A percentile compares a stretch with the other conserved stretches of the same genome.
These are phyloP conservation scores for Phenganax stokvisi DNA, from an alignment of 92 coral and sea anemone species.

Conservation along the genomic window DNA sequence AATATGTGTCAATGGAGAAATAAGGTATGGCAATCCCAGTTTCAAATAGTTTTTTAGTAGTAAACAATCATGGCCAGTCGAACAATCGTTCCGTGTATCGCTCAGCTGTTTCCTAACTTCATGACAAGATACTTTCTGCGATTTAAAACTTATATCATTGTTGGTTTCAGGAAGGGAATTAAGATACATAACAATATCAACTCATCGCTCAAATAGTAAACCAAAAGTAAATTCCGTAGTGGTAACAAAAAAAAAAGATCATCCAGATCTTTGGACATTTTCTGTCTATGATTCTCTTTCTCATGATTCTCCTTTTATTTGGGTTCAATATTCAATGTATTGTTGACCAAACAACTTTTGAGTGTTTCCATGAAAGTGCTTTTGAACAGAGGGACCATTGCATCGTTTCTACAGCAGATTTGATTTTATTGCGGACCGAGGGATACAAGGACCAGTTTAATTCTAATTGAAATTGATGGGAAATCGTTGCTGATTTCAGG, in stretches of 20 bases:
- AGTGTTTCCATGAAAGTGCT: slow-evolving; percentile 39
- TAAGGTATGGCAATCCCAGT: no score
- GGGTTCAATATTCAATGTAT: slow-evolving; percentile 2
- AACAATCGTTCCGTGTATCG: no score
- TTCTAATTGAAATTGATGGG: slow-evolving; percentile 15
- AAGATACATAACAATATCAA: background rate
- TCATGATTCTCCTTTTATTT: background rate
- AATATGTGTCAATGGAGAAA: no score
- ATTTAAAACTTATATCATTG: no score
- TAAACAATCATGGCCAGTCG: no score
- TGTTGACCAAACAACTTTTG: slow-evolving; percentile 50
- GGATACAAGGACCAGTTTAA: slow-evolving; percentile 21
- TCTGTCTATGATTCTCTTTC: background rate
- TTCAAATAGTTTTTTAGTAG: no score
- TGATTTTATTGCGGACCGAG: background rate
- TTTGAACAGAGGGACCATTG: slow-evolving; percentile 8
- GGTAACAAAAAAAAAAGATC: background rate
- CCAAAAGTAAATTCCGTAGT: background rate
- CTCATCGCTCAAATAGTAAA: background rate
- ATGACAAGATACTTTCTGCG: no score
- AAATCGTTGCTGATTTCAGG: slow-evolving; percentile 14
- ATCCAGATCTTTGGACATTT: background rate
- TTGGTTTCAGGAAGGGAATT: background rate
- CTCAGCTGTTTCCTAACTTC: no score
- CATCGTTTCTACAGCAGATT: slow-evolving; percentile 2